Evolutionary conservation across 2,113 vertebrate genomes (phyloP), one percentile per base, ranked within the genome.

Genomic region (Symphodus melops): DNA sequence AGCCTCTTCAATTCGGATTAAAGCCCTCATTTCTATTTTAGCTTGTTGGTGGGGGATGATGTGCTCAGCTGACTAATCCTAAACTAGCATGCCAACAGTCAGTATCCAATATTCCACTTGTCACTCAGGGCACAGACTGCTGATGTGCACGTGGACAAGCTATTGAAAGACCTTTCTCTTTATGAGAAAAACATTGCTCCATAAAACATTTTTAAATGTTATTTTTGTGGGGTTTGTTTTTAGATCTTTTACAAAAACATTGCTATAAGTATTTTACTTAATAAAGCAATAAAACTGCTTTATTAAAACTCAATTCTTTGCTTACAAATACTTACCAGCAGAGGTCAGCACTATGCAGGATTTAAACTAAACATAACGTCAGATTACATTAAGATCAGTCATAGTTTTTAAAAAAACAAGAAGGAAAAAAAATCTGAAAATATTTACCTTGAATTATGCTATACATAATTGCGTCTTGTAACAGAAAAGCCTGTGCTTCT

Each of bases 51-150:
- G 23, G 23, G 21, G 72, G 89, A 79, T 87, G 83, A 85, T 84
- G 82, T 70, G 65, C 83, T 91, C 81, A 86, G 53, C 7, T 19
- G 63, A 84, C 86, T 91, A 92, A 93, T 91, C 90, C 89, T 88
- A 72, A 76, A 67, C 59, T 84, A 86, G 77, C 82, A 75, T 37
- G 83, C 86, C 89, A 88, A 92, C 86, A 86, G 87, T 84, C 79
- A 48, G 60, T 77, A 75, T 87, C 72, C 69, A 88, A 75, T 88
- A 85, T 77, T 80, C 84, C 65, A 78, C 79, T 85, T 91, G 87
- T 6, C 28, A 33, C 28, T 33, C 76, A 86, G 62, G 51, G 48
- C 28, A 49, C 56, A 81, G 52, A 14, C 14, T 69, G 28, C 53
- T 7, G 28, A 66, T 28, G 25, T 21, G 53, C 39, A 61, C 66